phyloP scores from a whole-genome alignment of 2,797 vertebrate genomes.

The Emys orbicularis region DNA sequence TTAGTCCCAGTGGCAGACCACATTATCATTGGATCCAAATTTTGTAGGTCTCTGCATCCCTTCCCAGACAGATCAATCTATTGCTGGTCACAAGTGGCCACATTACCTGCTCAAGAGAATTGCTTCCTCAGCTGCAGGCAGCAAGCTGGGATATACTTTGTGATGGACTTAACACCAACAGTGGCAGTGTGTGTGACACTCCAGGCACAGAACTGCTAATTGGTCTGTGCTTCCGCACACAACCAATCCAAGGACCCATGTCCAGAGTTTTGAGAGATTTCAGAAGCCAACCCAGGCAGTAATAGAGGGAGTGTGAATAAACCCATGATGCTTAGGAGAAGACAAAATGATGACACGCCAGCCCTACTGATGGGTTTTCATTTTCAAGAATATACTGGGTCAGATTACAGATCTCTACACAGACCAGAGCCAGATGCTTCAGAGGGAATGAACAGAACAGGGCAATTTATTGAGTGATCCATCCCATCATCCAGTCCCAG shows the following conservation, averaged over 20 bases:
- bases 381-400: neutral
- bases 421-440: neutral
- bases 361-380: neutral
- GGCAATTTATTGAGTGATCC: too few relatives aligned
- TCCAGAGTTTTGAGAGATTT: neutral
- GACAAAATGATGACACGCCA: neutral
- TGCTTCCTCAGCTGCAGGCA: neutral
- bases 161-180: neutral
- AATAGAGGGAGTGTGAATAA: neutral
- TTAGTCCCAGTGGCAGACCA: too few relatives aligned
- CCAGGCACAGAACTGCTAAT: neutral
- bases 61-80: neutral
- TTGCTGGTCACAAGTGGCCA: neutral
- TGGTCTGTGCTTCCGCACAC: neutral
- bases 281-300: neutral
- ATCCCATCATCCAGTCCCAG: too few relatives aligned
- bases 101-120: neutral
- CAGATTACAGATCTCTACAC: neutral
- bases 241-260: neutral
- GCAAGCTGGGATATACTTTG: neutral
- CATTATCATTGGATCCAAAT: neutral
- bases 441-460: too few relatives aligned
- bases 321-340: neutral
- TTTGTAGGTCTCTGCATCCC: neutral
- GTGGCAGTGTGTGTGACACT: neutral